Evolutionary conservation across 2,113 vertebrate species (phyloP).

Genomic region (Rhipidura dahli): DNA sequence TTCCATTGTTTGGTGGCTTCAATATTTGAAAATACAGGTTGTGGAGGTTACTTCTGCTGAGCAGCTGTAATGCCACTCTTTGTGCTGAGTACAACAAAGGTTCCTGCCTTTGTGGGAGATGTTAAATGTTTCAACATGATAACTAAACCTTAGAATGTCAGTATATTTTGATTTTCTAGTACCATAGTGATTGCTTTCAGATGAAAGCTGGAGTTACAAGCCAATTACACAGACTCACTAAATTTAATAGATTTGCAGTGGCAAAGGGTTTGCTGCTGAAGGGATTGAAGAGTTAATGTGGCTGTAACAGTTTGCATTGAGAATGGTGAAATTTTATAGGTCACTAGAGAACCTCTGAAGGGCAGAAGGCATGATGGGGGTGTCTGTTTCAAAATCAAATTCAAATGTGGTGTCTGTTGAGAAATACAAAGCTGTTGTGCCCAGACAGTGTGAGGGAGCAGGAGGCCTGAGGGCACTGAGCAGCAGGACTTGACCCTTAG

Average conservation of each 20-base stretch:
- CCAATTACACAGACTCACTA: background rate
- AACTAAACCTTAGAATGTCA: background rate
- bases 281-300: background rate
- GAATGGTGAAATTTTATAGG: background rate
- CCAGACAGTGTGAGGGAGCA: rapidly evolving
- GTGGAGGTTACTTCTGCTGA: background rate
- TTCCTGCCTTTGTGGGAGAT: background rate
- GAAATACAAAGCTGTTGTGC: background rate
- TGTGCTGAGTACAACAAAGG: background rate
- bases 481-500: background rate
- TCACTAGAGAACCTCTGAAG: background rate
- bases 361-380: background rate
- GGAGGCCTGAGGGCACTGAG: background rate
- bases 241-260: background rate
- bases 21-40: background rate
- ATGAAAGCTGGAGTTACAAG: background rate
- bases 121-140: background rate
- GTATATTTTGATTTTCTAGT: background rate
- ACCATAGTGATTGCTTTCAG: background rate
- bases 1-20: background rate
- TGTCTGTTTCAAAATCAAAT: background rate
- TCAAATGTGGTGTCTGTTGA: background rate
- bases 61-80: background rate
- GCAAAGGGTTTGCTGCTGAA: background rate
- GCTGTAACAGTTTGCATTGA: background rate